These are phyloP conservation scores for Phocides pigmalion DNA, from an alignment of 1,140 invertebrate species.

Conservation along the genomic window DNA sequence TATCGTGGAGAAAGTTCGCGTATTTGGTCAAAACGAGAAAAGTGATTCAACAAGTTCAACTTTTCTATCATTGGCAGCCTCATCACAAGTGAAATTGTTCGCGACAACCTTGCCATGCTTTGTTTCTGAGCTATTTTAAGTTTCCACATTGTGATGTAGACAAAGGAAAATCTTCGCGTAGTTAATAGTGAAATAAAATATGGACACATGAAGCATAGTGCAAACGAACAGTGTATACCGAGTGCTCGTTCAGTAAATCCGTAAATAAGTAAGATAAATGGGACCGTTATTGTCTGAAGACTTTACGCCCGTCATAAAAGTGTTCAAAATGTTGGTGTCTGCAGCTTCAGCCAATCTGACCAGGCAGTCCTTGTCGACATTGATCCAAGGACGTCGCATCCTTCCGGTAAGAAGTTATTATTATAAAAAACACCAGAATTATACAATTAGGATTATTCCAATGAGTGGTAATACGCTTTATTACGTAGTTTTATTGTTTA, in stretches of 20 bases:
- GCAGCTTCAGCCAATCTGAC: slow-evolving; percentile 57
- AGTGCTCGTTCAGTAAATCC: neutral
- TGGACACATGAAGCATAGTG: neutral
- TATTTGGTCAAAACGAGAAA: slow-evolving; percentile 31
- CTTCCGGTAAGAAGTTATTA: slow-evolving; percentile 41
- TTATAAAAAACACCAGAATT: neutral
- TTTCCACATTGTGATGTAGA: neutral
- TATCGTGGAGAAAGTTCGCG: slow-evolving; percentile 24
- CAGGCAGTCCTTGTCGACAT: slow-evolving; percentile 58
- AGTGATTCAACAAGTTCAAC: slow-evolving; percentile 11
- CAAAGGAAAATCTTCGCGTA: neutral
- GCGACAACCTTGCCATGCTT: neutral
- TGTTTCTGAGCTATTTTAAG: neutral
- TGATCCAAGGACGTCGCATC: slow-evolving; percentile 58
- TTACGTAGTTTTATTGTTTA: too few species aligned
- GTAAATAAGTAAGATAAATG: slow-evolving; percentile 7
- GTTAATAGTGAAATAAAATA: neutral
- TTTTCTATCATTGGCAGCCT: slow-evolving; percentile 12
- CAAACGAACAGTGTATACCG: neutral
- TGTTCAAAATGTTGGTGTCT: slow-evolving; percentile 65
- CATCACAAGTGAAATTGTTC: slow-evolving; percentile 18
- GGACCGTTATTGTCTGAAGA: slow-evolving; percentile 8
- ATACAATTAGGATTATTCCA: too few species aligned
- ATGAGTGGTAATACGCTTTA: too few species aligned
- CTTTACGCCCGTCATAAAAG: slow-evolving; percentile 1